These are phyloP conservation scores for Lipotes vexillifer DNA, from an alignment of 2,113 vertebrate species.

Conservation along the genomic window DNA sequence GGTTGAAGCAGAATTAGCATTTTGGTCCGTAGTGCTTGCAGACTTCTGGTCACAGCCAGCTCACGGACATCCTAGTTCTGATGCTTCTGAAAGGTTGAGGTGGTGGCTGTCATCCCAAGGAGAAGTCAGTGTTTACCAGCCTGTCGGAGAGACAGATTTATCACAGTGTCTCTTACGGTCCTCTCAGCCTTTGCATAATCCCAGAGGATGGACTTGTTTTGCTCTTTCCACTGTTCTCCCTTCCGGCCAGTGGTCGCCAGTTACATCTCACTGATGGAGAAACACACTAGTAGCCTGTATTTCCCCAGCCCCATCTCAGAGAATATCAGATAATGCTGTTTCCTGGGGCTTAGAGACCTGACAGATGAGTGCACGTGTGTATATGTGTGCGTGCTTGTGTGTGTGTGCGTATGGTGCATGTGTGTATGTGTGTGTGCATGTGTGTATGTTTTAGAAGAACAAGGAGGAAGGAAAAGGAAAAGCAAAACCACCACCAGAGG, in stretches of 20 bases:
- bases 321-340: slow-evolving; percentile 38
- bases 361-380: not conserved
- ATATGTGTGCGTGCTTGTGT: slow-evolving; percentile 47
- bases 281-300: not conserved
- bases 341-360: slow-evolving; percentile 35
- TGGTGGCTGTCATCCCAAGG: not conserved
- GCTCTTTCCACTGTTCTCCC: not conserved
- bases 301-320: slow-evolving; percentile 10
- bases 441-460: slow-evolving; percentile 68
- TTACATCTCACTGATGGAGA: not conserved
- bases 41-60: not conserved
- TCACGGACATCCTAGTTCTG: not conserved
- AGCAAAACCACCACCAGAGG: slow-evolving; percentile 73
- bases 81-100: not conserved
- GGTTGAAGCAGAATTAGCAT: not conserved
- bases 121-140: not conserved
- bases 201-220: not conserved
- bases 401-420: slow-evolving; percentile 38
- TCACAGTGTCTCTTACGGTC: not conserved
- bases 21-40: slow-evolving; percentile 8
- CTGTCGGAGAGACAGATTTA: not conserved
- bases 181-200: not conserved
- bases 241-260: not conserved
- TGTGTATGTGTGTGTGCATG: slow-evolving; percentile 1
- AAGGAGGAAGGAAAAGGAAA: slow-evolving; percentile 65